Conservation (phyloP, 2,113 vertebrate species). For the Nettapus auritus region DNA sequence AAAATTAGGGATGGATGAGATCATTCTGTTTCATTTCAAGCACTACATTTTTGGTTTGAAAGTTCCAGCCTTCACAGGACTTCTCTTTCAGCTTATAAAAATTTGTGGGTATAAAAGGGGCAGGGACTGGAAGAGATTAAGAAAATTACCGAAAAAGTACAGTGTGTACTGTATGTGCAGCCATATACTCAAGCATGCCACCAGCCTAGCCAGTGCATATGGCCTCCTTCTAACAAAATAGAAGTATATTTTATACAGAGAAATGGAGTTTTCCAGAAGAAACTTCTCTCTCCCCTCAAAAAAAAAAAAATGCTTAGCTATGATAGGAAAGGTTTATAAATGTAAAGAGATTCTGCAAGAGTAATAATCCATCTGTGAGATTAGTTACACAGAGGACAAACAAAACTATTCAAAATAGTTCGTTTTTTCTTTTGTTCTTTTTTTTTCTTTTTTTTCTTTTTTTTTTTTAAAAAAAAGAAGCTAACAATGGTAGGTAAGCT, state of each 20-base stretch:
- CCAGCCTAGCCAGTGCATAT: neutral
- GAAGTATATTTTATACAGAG: neutral
- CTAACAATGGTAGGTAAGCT: neutral
- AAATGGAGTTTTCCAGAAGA: neutral
- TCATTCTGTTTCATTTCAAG: constrained; percentile 41
- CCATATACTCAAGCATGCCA: neutral
- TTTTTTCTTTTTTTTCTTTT: neutral
- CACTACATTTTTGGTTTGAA: constrained; percentile 35
- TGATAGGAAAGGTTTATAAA: neutral
- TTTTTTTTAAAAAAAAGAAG: neutral
- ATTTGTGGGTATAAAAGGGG: constrained; percentile 10
- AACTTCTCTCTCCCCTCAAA: neutral
- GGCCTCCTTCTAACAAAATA: neutral
- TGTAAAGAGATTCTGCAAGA: constrained; percentile 7
- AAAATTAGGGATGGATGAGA: constrained; percentile 47
- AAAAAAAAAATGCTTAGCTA: neutral
- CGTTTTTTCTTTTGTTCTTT: too few species aligned
- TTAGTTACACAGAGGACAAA: neutral
- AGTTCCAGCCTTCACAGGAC: neutral
- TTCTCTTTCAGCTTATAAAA: constrained; percentile 31
- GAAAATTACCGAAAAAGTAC: constrained; percentile 2
- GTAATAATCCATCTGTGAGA: constrained; percentile 4
- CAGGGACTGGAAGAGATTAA: neutral
- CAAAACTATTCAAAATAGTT: neutral
- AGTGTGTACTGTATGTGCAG: neutral